phyloP scores from a whole-genome alignment of 2,113 vertebrate species.

The Neodontobutis hainanensis region DNA sequence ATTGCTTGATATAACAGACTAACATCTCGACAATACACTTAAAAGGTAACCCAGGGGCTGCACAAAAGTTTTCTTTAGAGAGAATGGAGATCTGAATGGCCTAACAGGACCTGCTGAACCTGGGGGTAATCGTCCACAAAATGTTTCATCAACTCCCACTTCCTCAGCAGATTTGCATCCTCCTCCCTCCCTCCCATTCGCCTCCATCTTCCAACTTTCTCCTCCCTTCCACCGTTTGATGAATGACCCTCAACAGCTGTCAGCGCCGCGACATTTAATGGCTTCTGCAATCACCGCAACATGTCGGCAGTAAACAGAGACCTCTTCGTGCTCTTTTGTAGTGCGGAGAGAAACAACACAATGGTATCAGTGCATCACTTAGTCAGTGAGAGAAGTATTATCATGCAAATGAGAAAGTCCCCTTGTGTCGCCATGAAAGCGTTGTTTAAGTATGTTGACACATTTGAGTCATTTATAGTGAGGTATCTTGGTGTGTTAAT shows the following conservation, averaged over 20 bases:
- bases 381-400: constrained; percentile 17
- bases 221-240: constrained; percentile 63
- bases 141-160: constrained; percentile 71
- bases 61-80: constrained; percentile 19
- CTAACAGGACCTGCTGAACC: constrained; percentile 48
- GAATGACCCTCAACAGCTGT: constrained; percentile 71
- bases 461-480: background rate
- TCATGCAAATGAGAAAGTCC: background rate
- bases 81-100: constrained; percentile 31
- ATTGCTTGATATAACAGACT: background rate
- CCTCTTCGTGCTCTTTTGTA: constrained; percentile 7
- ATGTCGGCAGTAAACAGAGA: constrained; percentile 55
- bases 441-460: background rate
- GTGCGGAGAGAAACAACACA: constrained; percentile 14
- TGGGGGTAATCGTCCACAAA: constrained; percentile 72
- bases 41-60: constrained; percentile 1
- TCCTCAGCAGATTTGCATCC: constrained; percentile 68
- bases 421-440: constrained; percentile 2
- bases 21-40: background rate
- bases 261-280: constrained; percentile 62
- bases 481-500: background rate
- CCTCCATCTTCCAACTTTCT: constrained; percentile 60
- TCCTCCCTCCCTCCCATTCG: constrained; percentile 54
- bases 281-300: constrained; percentile 60
- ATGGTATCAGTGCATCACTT: constrained; percentile 4